Conservation (phyloP, 1,140 invertebrate species). For the Lycorma delicatula region DNA sequence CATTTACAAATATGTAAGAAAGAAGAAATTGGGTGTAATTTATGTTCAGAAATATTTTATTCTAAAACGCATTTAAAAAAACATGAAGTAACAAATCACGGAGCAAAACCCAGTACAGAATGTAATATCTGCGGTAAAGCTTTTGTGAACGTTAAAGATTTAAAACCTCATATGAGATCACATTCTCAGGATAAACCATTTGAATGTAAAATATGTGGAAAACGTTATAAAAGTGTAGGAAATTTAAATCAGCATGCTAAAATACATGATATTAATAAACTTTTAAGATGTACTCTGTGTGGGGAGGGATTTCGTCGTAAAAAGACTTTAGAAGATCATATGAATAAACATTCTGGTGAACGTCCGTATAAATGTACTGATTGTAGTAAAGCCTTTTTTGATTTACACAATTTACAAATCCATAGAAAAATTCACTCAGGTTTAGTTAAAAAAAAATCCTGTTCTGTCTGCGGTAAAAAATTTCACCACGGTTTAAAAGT, state of each 20-base stretch:
- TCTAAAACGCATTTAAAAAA: not conserved
- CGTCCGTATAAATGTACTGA: slow-evolving; percentile 7
- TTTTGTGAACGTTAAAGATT: slow-evolving; percentile 65
- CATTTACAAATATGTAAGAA: slow-evolving; percentile 11
- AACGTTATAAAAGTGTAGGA: slow-evolving; percentile 20
- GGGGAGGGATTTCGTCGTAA: slow-evolving; percentile 6
- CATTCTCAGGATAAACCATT: slow-evolving; percentile 54
- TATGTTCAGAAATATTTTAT: not conserved
- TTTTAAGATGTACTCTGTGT: slow-evolving; percentile 14
- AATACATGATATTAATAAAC: slow-evolving; percentile 10
- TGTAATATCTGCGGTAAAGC: slow-evolving; percentile 58
- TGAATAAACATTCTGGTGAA: slow-evolving; percentile 5
- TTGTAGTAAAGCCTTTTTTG: slow-evolving; percentile 10
- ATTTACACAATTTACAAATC: slow-evolving; percentile 4
- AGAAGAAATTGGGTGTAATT: slow-evolving; percentile 7
- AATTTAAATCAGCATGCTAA: slow-evolving; percentile 16
- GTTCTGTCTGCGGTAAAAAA: slow-evolving; percentile 61
- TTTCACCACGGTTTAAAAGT: slow-evolving; percentile 54
- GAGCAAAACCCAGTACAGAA: slow-evolving; percentile 24
- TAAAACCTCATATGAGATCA: slow-evolving; percentile 65
- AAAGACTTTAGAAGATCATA: slow-evolving; percentile 7
- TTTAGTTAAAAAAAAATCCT: slow-evolving; percentile 52
- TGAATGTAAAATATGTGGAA: slow-evolving; percentile 69
- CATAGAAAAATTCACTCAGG: slow-evolving; percentile 22
- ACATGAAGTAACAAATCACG: slow-evolving; percentile 3